Base-by-base conservation (phyloP, 2,113 vertebrate genomes). In the Leucopsar rothschildi region DNA sequence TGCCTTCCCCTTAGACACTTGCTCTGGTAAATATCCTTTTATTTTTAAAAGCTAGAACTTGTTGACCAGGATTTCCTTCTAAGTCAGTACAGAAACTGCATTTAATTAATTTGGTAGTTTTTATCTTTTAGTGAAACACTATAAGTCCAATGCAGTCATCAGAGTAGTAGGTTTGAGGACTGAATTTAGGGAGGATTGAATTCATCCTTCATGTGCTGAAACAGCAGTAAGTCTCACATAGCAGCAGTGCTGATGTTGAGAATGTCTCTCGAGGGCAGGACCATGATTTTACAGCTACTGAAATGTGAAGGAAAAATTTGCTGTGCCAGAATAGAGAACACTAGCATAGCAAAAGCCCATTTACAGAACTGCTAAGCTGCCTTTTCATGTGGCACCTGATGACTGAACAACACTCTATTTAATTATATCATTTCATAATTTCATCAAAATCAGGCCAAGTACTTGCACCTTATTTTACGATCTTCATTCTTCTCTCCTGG, bases 201-300 rank as follows among this genome's bases (percentile, higher is more conserved):
- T 80, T 90, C 45, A 85, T 92, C 63, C 63, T 77, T 68, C 79
- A 23, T 93, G 60, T 91, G 87, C 87, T 95, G 94, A 92, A 82
- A 50, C 82, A 90, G 95, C 94, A 96, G 59, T 61, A 85, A 86
- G 68, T 88, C 90, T 66, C 24, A 5, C 56, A 78, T 59, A 76
- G 77, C 78, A 90, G 5, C 87, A 73, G 86, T 45, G 63, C 65
- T 91, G 66, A 65, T 82, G 82, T 88, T 88, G 72, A 70, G 35
- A 7, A 5, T 13, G 11, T 64, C 72, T 84, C 80, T 89, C 40
- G 33, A 69, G 57, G 45, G 70, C 83, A 92, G 44, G 49, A 53
- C 70, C 45, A 4, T 68, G 86, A 60, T 82, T 92, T 92, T 61
- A 61, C 37, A 94, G 11, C 75, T 82, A 45, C 61, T 79, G 73